Base-by-base conservation (phyloP, 2,113 vertebrate genomes). In the Abramis brama region DNA sequence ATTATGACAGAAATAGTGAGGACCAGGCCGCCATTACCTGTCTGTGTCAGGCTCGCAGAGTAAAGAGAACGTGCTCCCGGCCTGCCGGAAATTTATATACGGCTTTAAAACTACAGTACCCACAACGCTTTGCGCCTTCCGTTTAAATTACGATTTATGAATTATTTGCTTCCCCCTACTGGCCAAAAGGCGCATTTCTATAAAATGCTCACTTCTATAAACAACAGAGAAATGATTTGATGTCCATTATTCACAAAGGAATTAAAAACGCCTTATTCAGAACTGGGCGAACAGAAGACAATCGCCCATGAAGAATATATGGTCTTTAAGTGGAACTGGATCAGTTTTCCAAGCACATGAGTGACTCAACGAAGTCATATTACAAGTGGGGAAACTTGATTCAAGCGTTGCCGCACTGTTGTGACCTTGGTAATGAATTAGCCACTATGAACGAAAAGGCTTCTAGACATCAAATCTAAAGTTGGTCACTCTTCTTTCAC, bases 61-160 rank as follows among this genome's bases (percentile, higher is more conserved):
- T 64, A 94, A 95, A 96, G 94, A 96, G 94, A 76, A 82, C 81
- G 92, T 43, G 0, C 0, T 23, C 8, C 1, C 6, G 64, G 64
- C 17, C 27, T 59, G 17, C 6, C 5, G 33, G 2, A 2, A 2
- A 0, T 90, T 93, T 95, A 95, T 95, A 0, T 0, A 5, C 45
- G 9, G 1, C 1, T 13, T 0, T 0, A 0, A 60, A 0, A 94
- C 92, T 92, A 89, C 93, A 93, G 87, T 45, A 91, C 94, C 95
- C 93, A 88, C 15, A 30, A 89, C 75, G 6, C 87, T 5, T 90
- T 86, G 91, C 27, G 60, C 5, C 9, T 33, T 23, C 25, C 6
- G 88, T 86, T 89, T 92, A 89, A 73, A 47, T 0, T 8, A 0
- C 1, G 11, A 3, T 50, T 8, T 45, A 50, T 21, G 9, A 6